Percentiles rank a stretch among this genome's conserved stretches.
Evolutionary conservation across 2,888 invertebrate species (phyloP).

Genomic region (Lymantria dispar): DNA sequence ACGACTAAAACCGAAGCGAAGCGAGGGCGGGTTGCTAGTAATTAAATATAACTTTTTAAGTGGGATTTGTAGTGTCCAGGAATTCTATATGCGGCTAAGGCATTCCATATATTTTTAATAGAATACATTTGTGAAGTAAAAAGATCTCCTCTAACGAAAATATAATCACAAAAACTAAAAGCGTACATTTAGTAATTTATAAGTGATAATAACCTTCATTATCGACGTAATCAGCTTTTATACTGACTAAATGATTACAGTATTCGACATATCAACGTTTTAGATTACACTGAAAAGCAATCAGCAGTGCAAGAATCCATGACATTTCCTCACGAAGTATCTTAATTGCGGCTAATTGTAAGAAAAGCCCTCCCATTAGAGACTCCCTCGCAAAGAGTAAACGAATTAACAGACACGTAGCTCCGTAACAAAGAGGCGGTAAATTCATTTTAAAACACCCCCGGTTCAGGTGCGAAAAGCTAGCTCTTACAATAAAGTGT

Average conservation of each 20-base stretch:
- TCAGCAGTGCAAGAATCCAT: conserved; percentile 33
- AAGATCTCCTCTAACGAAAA: too few relatives aligned
- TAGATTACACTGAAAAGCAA: too few relatives aligned
- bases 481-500: conserved; percentile 68
- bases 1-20: too few relatives aligned
- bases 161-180: too few relatives aligned
- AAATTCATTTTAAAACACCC: conserved; percentile 72
- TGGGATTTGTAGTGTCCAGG: too few relatives aligned
- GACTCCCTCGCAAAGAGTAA: conserved; percentile 68
- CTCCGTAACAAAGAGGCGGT: conserved; percentile 60
- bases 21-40: too few relatives aligned
- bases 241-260: conserved; percentile 21
- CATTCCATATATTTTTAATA: too few relatives aligned
- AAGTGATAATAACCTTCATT: too few relatives aligned
- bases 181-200: too few relatives aligned
- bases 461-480: conserved; percentile 71
- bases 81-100: too few relatives aligned
- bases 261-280: conserved; percentile 31
- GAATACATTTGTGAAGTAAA: too few relatives aligned
- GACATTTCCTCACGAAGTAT: conserved; percentile 58
- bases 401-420: conserved; percentile 76
- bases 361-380: conserved; percentile 74
- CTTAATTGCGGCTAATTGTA: conserved; percentile 78
- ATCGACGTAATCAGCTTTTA: conserved; percentile 40
- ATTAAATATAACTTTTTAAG: too few relatives aligned